phyloP scores from a whole-genome alignment of 2,888 invertebrate species.

The Penaeus monodon region DNA sequence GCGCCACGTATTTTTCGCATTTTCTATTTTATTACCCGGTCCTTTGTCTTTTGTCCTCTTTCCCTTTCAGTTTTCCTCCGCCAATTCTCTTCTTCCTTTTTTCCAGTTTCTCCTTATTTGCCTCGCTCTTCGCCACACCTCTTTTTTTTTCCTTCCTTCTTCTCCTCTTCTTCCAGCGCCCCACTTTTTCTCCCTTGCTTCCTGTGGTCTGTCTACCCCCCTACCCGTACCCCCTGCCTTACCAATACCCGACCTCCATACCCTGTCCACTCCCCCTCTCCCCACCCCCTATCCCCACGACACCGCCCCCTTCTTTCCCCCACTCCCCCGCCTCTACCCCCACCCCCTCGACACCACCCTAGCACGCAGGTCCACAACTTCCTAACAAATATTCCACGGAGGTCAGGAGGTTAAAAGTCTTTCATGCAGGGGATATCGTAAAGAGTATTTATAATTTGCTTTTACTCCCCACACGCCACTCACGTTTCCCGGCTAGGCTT shows the following conservation, averaged over 20 bases:
- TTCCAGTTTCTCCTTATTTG: background rate
- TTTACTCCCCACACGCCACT: too few relatives aligned
- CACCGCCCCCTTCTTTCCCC: background rate
- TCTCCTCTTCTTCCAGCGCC: background rate
- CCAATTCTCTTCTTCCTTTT: background rate
- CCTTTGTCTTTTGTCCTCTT: background rate
- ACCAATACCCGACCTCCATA: background rate
- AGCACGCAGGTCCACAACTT: too few relatives aligned
- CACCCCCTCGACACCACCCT: background rate
- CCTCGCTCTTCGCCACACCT: background rate
- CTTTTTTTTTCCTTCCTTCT: background rate
- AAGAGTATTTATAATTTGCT: too few relatives aligned
- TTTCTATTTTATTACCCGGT: background rate
- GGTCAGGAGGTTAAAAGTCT: too few relatives aligned
- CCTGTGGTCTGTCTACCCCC: background rate
- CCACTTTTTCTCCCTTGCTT: slow-evolving; percentile 12
- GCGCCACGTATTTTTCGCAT: background rate
- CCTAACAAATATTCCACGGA: too few relatives aligned
- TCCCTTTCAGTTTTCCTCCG: background rate
- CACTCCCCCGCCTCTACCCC: too few relatives aligned
- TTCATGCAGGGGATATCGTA: too few relatives aligned
- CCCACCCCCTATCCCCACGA: background rate
- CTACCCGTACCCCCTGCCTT: background rate
- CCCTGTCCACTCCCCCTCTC: background rate
- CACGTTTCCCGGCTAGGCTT: too few relatives aligned